A percentile compares a stretch with the other conserved stretches of the same genome.
Conservation (phyloP, 2,113 vertebrate species). For the Martes martes region DNA sequence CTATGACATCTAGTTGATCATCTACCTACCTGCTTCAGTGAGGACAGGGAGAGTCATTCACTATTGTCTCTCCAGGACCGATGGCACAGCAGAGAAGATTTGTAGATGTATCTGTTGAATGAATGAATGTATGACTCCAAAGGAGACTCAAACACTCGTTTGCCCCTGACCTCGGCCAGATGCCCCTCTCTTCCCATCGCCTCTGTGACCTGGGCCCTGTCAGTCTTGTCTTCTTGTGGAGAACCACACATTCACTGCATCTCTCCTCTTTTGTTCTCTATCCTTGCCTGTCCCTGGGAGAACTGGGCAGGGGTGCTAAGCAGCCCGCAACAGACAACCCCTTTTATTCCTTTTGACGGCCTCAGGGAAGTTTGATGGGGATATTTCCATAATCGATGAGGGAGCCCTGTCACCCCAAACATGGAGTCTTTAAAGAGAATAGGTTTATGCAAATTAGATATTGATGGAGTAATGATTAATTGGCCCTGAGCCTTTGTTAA, state of each 20-base stretch:
- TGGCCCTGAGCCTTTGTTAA: conserved; percentile 93
- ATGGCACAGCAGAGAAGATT: neutral
- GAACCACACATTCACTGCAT: neutral
- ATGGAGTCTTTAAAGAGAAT: conserved; percentile 94
- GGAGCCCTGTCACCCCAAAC: conserved; percentile 95
- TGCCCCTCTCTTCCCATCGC: neutral
- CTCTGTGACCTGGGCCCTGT: neutral
- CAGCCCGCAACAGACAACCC: conserved; percentile 83
- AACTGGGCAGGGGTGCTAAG: conserved; percentile 79
- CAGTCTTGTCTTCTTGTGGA: neutral
- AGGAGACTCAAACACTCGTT: neutral
- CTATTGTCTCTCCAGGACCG: no score
- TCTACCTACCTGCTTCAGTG: neutral
- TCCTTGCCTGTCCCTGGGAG: conserved; percentile 71
- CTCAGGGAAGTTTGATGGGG: conserved; percentile 89
- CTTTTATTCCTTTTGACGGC: conserved; percentile 92
- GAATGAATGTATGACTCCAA: neutral
- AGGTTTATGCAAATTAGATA: conserved; percentile 99
- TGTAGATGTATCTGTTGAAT: neutral
- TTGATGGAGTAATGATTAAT: conserved; percentile 98
- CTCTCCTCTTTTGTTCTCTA: conserved; percentile 60
- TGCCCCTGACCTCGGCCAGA: neutral
- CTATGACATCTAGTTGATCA: neutral
- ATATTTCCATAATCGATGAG: conserved; percentile 99
- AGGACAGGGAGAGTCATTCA: neutral